These are phyloP conservation scores for Scaptomyza reducta DNA, from an alignment of 2,888 invertebrate species.

Conservation along the genomic window DNA sequence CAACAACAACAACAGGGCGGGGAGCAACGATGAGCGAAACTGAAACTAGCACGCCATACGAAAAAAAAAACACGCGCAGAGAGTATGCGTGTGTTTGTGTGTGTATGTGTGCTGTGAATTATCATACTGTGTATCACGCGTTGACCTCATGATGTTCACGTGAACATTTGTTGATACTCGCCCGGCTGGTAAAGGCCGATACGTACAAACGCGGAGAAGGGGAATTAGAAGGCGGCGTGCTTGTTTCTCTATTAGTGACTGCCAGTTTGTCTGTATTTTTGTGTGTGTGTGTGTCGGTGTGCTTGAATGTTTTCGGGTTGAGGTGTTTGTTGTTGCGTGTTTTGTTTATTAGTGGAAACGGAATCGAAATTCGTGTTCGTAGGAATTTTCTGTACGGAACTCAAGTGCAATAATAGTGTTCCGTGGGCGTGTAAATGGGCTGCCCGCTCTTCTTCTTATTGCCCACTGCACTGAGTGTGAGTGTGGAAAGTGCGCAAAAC, in stretches of 20 bases:
- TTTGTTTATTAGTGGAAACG: conserved; percentile 71
- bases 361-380: conserved; percentile 62
- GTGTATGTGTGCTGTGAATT: conserved; percentile 66
- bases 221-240: conserved; percentile 59
- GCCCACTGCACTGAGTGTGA: conserved; percentile 12
- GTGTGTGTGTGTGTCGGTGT: conserved; percentile 9
- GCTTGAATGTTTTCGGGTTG: conserved; percentile 29
- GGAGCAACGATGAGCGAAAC: conserved; percentile 30
- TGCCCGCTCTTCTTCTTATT: conserved; percentile 9
- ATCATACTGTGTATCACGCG: conserved; percentile 87
- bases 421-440: conserved; percentile 59
- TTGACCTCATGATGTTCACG: conserved; percentile 90
- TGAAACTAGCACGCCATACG: conserved; percentile 72
- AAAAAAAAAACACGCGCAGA: conserved; percentile 44
- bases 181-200: conserved; percentile 11
- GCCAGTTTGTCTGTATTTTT: conserved; percentile 14
- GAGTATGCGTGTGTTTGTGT: conserved; percentile 85
- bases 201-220: conserved; percentile 16
- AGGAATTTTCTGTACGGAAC: conserved; percentile 63
- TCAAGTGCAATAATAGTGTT: conserved; percentile 50
- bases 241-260: conserved; percentile 49
- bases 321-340: conserved; percentile 51
- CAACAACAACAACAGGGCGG: conserved; percentile 44
- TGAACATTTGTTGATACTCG: conserved; percentile 85
- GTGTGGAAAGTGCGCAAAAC: conserved; percentile 46